Evolutionary conservation across 2,797 vertebrate genomes (phyloP).

Genomic region (Distichodus sexfasciatus): DNA sequence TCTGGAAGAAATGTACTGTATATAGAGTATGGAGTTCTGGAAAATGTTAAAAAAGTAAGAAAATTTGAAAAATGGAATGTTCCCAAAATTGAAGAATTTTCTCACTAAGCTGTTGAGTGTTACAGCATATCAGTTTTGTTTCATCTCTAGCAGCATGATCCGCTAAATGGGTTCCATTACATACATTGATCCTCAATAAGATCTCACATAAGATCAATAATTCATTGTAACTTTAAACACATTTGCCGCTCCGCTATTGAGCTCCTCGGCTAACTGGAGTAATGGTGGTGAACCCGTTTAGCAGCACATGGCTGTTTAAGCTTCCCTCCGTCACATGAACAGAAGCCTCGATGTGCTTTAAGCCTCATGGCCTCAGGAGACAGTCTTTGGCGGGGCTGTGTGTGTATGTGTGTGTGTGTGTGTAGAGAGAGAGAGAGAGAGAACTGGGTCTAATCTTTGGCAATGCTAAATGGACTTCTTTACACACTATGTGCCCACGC

Average conservation of each 20-base stretch:
- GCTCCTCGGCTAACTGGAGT: background rate
- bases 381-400: background rate
- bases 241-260: background rate
- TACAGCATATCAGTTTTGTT: too few relatives aligned
- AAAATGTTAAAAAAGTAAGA: too few relatives aligned
- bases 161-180: background rate
- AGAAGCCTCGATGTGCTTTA: constrained; percentile 10
- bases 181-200: constrained; percentile 4
- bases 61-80: too few relatives aligned
- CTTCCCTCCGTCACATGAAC: background rate
- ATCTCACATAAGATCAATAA: constrained; percentile 14
- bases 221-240: constrained; percentile 7
- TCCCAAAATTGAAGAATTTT: too few relatives aligned
- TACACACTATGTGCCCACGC: background rate
- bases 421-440: background rate
- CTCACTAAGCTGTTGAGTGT: too few relatives aligned
- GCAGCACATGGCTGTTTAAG: constrained; percentile 12
- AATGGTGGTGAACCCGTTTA: background rate
- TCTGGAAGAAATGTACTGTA: too few relatives aligned
- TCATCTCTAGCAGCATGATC: too few relatives aligned
- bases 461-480: constrained; percentile 40
- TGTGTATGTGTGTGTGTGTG: background rate
- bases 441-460: constrained; percentile 17
- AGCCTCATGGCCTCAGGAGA: constrained; percentile 19
- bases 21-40: too few relatives aligned